These are phyloP conservation scores for Dendrolimus pini DNA, from an alignment of 2,888 invertebrate genomes.

Conservation along the genomic window DNA sequence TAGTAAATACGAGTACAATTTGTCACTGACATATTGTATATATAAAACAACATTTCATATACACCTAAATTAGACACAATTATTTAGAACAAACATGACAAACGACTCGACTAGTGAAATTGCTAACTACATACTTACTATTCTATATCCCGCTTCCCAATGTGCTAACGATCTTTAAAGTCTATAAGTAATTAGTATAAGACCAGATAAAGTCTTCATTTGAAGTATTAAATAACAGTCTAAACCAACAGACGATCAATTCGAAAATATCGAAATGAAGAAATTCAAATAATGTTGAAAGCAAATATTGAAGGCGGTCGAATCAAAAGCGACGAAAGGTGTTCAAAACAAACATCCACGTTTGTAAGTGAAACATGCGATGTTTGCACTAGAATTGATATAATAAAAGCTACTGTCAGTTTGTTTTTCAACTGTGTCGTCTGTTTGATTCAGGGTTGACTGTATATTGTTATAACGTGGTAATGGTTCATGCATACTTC, in stretches of 20 bases:
- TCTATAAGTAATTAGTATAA: too few relatives aligned
- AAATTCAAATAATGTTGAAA: conserved; percentile 38
- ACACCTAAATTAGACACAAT: too few relatives aligned
- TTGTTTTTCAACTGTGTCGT: conserved; percentile 29
- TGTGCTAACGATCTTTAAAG: too few relatives aligned
- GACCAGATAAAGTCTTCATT: background rate
- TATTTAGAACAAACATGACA: too few relatives aligned
- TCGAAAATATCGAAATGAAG: conserved; percentile 33
- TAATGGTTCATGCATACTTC: background rate
- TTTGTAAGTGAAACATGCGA: conserved; percentile 31
- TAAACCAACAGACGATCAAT: conserved; percentile 43
- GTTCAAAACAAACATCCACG: conserved; percentile 40
- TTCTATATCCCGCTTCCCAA: too few relatives aligned
- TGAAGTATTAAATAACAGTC: conserved; percentile 5
- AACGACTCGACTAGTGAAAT: too few relatives aligned
- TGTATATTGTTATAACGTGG: background rate
- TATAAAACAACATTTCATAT: too few relatives aligned
- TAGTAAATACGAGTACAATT: too few relatives aligned
- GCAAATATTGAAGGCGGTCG: conserved; percentile 38
- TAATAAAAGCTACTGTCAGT: conserved; percentile 42
- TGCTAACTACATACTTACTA: too few relatives aligned
- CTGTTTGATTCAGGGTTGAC: conserved; percentile 3
- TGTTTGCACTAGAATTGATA: conserved; percentile 51
- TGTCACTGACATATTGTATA: too few relatives aligned
- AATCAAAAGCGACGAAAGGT: conserved; percentile 54